Base-by-base conservation (phyloP, 2,888 invertebrate genomes). In the Drosophila koepferae region DNA sequence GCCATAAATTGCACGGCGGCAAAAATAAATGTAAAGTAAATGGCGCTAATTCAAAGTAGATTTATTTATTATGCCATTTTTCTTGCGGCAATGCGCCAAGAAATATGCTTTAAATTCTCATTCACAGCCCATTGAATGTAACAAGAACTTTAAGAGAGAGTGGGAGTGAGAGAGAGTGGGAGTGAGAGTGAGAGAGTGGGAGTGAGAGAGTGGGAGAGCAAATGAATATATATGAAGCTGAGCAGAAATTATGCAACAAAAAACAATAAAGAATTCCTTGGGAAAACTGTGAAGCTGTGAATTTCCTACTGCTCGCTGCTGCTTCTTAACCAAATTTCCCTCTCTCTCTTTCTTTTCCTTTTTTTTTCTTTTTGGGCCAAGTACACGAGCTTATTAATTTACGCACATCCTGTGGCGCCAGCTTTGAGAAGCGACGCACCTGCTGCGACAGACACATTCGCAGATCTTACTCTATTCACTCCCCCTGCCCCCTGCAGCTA, bases 1-100 rank as follows among this genome's bases (percentile, higher is more conserved):
- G 72, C 74, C 71, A 88, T 85, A 85, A 85, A 85, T 85, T 88
- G 73, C 80, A 80, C 69, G 75, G 86, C 62, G 80, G 88, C 88
- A 74, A 80, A 77, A 88, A 85, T 85, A 88, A 85, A 88, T 85
- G 85, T 83, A 80, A 85, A 88, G 88, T 86, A 86, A 87, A 87
- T 89, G 87, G 89, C 89, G 87, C 87, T 87, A 87, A 87, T 87
- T 90, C 90, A 87, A 87, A 90, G 87, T 89, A 87, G 87, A 90
- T 87, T 87, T 87, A 90, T 87, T 89, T 87, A 87, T 90, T 86
- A 84, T 90, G 87, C 80, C 74, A 86, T 90, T 84, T 90, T 82
- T 72, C 82, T 80, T 67, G 82, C 75, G 85, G 80, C 89, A 77
- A 69, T 60, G 83, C 74, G 81, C 84, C 86, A 84, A 89, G 77